Evolutionary conservation across 2,888 invertebrate genomes (phyloP), one percentile per base, ranked within the genome.

Genomic region (Drosophila borealis): DNA sequence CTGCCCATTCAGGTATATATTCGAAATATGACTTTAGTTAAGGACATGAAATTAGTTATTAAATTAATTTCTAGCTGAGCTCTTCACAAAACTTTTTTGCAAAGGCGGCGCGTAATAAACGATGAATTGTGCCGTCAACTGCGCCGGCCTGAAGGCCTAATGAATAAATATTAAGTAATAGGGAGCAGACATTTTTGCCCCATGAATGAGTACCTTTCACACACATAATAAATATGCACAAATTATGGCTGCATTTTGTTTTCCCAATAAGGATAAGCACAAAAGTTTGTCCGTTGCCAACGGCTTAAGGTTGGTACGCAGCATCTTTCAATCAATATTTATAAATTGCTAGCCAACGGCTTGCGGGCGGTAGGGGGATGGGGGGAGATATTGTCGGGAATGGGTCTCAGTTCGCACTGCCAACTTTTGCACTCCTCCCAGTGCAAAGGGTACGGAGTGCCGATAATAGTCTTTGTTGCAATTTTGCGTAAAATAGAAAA

Each of bases 321-420:
- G 21, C 44, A 41, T 46, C 49, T 37, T 48, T 67, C 77, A 78
- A 74, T 78, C 74, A 74, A 77, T 78, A 74, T 70, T 65, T 74
- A 70, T 78, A 70, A 74, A 70, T 67, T 73, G 49, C 5, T 17
- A 59, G 48, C 37, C 49, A 57, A 48, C 36, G 39, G 56, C 53
- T 50, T 21, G 36, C 42, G 29, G 46, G 41, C 48, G 37, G 29
- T n/a, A 29, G 17, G 17, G 17, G 17, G 17, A 17, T 1, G 17
- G 17, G 17, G 17, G 2, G 17, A 2, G 17, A 17, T 17, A 17
- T 21, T 29, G 25, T 59, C 21, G 33, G 44, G 60, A 21, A 49
- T 36, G 14, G 10, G 11, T 10, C 19, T 37, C 48, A 34, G 37
- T 50, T 54, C 42, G 10, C 14, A 45, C 25, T 44, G 64, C 36